Evolutionary conservation across 2,888 invertebrate genomes (phyloP), one percentile per base, ranked within the genome.

Genomic region (Crocallis elinguaria): DNA sequence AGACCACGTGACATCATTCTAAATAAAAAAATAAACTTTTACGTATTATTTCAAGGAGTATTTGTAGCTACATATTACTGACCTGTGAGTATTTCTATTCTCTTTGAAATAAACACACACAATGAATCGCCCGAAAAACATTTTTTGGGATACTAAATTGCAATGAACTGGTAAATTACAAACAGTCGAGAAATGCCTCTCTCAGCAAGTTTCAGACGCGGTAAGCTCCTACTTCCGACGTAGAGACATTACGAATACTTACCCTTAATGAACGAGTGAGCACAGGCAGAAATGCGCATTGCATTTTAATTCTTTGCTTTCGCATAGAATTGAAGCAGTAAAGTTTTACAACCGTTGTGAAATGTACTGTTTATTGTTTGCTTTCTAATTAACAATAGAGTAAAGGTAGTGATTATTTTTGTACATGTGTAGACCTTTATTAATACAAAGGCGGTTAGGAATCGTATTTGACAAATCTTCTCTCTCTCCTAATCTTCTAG

Each of bases 151-250:
- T 49, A 44, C 35, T 50, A 42, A 44, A 49, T 51, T 16, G 42
- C 27, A 52, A 59, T 60, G 50, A 37, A 33, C 29, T 42, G 38
- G 38, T 50, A 59, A 55, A 53, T 59, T 50, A 42, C 23, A 52
- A 45, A 44, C 37, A 42, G 36, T 27, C 37, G 35, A 33, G 55
- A 55, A 57, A 88, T 88, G 88, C 88, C 88, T 30, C 78, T 88
- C 36, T 86, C 88, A 55, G 82, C 75, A 42, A 87, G 79, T 72
- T 88, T 88, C 57, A 72, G 84, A 60, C 77, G 88, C 36, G 87
- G 88, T 86, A 67, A 74, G 77, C 21, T 43, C 48, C 30, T 33
- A 12, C 17, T 38, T 27, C 33, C 13, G 23, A 21, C 17, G 35
- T 11, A 32, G 35, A 41, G 7, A 27, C n/a, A 14, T 12, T 9